A percentile compares a stretch with the other conserved stretches of the same genome.
These are phyloP conservation scores for Athene noctua DNA, from an alignment of 2,113 vertebrate genomes.

Conservation along the genomic window DNA sequence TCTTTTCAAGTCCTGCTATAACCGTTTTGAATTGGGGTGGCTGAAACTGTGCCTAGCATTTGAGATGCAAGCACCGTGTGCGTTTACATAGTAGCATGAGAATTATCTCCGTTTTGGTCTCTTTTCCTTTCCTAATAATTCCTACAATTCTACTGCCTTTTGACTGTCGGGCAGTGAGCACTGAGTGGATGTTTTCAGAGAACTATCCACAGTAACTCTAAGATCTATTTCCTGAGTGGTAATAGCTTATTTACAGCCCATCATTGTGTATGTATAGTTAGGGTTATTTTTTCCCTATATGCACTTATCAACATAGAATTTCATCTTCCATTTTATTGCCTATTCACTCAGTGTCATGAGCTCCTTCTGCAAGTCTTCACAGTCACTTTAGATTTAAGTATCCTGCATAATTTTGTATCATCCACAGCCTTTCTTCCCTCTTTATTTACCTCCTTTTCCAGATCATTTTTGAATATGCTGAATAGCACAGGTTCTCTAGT, in stretches of 20 bases:
- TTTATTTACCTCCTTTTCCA: slow-evolving; percentile 6
- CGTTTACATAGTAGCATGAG: slow-evolving; percentile 11
- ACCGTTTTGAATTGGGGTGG: neutral
- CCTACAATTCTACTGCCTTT: neutral
- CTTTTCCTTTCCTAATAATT: slow-evolving; percentile 8
- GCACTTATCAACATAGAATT: slow-evolving; percentile 14
- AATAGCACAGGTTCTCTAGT: neutral
- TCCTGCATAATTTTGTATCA: neutral
- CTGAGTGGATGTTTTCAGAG: slow-evolving; percentile 4
- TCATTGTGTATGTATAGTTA: neutral
- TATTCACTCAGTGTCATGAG: neutral
- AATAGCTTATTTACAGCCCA: slow-evolving; percentile 35
- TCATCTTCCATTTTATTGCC: slow-evolving; percentile 44
- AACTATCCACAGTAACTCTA: neutral
- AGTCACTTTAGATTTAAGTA: neutral
- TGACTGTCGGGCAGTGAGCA: neutral
- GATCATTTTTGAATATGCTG: neutral
- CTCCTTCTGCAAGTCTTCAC: neutral
- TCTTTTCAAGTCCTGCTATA: neutral
- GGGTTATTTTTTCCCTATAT: slow-evolving; percentile 12
- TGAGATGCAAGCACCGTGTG: neutral
- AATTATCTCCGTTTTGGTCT: slow-evolving; percentile 17
- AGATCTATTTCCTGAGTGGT: slow-evolving; percentile 9
- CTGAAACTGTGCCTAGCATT: neutral
- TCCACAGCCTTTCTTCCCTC: neutral